These are phyloP conservation scores for Sorex araneus DNA, from an alignment of 2,113 vertebrate species.

Conservation along the genomic window DNA sequence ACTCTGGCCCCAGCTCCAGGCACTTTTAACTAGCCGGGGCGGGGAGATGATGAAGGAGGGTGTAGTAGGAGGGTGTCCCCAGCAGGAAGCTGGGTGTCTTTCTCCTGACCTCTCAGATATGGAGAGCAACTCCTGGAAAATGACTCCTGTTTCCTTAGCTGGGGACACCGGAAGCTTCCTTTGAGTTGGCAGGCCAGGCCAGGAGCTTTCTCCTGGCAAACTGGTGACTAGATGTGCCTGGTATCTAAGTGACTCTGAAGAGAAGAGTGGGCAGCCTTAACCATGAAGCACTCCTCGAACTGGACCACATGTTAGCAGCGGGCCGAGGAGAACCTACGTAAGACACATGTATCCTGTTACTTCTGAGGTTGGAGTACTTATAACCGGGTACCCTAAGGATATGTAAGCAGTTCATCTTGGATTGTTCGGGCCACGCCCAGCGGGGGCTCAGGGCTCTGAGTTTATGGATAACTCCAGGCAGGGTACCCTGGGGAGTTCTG, in stretches of 20 bases:
- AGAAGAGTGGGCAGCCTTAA: not conserved
- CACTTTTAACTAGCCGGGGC: not conserved
- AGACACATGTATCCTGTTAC: slow-evolving; percentile 54
- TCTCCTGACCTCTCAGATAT: not conserved
- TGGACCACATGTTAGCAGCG: not conserved
- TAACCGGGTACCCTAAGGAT: not conserved
- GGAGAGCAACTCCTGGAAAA: not conserved
- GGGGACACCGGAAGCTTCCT: not conserved
- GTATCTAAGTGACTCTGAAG: not conserved
- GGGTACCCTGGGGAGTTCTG: too few relatives aligned
- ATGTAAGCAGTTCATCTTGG: not conserved
- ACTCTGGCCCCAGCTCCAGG: too few relatives aligned
- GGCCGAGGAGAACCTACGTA: not conserved
- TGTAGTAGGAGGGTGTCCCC: not conserved
- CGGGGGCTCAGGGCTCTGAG: too few relatives aligned
- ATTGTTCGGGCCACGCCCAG: too few relatives aligned
- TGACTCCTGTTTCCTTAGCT: not conserved
- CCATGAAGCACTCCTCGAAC: slow-evolving; percentile 17
- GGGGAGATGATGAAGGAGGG: not conserved
- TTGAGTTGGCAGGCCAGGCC: not conserved
- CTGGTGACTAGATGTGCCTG: not conserved
- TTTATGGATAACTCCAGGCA: too few relatives aligned
- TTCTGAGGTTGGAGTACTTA: slow-evolving; percentile 43
- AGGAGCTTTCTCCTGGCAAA: slow-evolving; percentile 9
- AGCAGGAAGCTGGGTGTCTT: not conserved